Percentiles rank a stretch among this genome's conserved stretches.
These are phyloP conservation scores for Mus spicilegus DNA, from an alignment of 2,113 vertebrate genomes.

Conservation along the genomic window DNA sequence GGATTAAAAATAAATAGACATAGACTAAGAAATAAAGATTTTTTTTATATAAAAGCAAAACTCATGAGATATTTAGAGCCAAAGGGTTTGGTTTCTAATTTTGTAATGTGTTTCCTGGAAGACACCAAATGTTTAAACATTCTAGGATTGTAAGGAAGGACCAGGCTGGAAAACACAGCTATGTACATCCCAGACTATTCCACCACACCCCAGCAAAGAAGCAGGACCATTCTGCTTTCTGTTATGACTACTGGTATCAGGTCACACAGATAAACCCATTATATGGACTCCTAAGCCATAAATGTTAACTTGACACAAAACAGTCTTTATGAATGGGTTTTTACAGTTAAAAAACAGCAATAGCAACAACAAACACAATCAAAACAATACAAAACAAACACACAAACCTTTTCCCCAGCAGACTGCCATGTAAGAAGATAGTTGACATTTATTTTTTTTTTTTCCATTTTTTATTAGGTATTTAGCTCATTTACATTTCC, in stretches of 20 bases:
- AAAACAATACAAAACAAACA: too few species aligned
- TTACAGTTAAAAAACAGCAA: neutral
- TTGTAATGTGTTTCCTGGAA: neutral
- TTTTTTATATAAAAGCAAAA: neutral
- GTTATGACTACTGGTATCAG: neutral
- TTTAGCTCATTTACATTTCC: too few species aligned
- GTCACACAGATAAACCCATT: neutral
- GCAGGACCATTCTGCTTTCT: neutral
- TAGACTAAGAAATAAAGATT: slow-evolving; percentile 36
- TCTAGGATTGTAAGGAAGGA: neutral
- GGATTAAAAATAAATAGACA: too few species aligned
- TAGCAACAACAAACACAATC: too few species aligned
- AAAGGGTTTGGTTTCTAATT: neutral
- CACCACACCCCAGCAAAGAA: neutral
- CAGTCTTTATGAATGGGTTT: neutral
- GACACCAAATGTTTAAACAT: neutral
- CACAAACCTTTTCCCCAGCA: neutral
- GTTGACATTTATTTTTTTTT: too few species aligned
- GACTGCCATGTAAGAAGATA: neutral
- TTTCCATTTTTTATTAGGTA: too few species aligned
- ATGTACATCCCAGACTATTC: neutral
- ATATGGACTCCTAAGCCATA: neutral
- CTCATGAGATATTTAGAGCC: neutral
- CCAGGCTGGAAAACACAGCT: neutral
- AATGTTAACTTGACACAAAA: neutral